Evolutionary conservation across 2,797 vertebrate genomes (phyloP).

Genomic region (Danio jaintianensis): DNA sequence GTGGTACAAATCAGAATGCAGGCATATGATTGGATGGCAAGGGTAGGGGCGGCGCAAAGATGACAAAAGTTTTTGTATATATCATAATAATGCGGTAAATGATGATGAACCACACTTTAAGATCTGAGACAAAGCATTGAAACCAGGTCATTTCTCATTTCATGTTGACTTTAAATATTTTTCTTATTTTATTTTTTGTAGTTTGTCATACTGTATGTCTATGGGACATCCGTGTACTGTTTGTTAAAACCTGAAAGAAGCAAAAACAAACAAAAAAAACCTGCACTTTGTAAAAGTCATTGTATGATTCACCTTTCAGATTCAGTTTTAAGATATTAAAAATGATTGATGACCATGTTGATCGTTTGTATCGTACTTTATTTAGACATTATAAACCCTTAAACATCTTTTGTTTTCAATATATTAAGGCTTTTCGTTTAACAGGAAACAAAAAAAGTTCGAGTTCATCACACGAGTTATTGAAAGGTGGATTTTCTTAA

Average conservation of each 20-base stretch:
- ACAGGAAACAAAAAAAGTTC: neutral
- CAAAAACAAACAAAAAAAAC: slow-evolving; percentile 23
- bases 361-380: slow-evolving; percentile 16
- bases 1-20: no score
- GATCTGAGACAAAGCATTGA: neutral
- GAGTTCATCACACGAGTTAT: neutral
- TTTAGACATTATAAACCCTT: slow-evolving; percentile 18
- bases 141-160: neutral
- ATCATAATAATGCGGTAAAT: neutral
- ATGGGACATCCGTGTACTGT: slow-evolving; percentile 18
- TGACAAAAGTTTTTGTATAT: no score
- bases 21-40: neutral
- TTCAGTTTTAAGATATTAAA: slow-evolving; percentile 67
- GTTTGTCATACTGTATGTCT: slow-evolving; percentile 9
- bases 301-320: slow-evolving; percentile 47
- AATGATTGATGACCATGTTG: slow-evolving; percentile 49
- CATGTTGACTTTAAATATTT: neutral
- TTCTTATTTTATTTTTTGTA: no score
- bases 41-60: neutral
- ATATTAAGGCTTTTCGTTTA: slow-evolving; percentile 35
- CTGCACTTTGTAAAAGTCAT: slow-evolving; percentile 56
- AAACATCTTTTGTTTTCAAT: slow-evolving; percentile 29
- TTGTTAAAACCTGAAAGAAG: slow-evolving; percentile 10
- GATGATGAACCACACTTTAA: neutral
- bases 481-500: neutral